Evolutionary conservation across 2,888 invertebrate genomes (phyloP).

Genomic region (Leptopterna dolabrata): DNA sequence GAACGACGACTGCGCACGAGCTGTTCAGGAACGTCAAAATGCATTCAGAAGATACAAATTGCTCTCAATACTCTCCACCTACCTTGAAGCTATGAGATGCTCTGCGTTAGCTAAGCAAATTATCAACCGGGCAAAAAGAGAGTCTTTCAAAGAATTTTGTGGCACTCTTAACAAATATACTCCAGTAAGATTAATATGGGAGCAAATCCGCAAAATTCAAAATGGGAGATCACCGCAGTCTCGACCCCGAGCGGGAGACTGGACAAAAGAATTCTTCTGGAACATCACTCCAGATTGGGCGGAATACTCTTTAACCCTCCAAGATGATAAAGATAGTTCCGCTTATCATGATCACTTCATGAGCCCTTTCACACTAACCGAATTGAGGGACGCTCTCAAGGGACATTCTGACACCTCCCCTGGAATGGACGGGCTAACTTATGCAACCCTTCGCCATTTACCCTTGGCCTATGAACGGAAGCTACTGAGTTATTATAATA

Average conservation of each 20-base stretch:
- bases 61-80: not conserved
- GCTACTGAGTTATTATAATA: too few species aligned
- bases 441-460: not conserved
- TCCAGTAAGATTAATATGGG: not conserved
- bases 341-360: not conserved
- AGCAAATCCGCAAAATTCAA: not conserved
- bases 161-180: not conserved
- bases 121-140: too few species aligned
- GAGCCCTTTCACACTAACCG: not conserved
- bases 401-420: not conserved
- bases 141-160: conserved; percentile 4
- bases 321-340: not conserved
- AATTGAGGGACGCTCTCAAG: not conserved
- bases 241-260: not conserved
- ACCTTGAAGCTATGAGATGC: not conserved
- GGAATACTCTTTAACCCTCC: not conserved
- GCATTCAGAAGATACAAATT: not conserved
- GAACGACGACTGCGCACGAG: not conserved
- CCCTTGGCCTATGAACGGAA: not conserved
- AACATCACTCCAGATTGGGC: not conserved
- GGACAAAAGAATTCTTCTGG: not conserved
- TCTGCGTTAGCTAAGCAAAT: not conserved
- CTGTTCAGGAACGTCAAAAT: not conserved
- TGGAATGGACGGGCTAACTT: not conserved
- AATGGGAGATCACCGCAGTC: not conserved